Evolutionary conservation across 2,797 vertebrate genomes (phyloP).

Genomic region (Alca torda): DNA sequence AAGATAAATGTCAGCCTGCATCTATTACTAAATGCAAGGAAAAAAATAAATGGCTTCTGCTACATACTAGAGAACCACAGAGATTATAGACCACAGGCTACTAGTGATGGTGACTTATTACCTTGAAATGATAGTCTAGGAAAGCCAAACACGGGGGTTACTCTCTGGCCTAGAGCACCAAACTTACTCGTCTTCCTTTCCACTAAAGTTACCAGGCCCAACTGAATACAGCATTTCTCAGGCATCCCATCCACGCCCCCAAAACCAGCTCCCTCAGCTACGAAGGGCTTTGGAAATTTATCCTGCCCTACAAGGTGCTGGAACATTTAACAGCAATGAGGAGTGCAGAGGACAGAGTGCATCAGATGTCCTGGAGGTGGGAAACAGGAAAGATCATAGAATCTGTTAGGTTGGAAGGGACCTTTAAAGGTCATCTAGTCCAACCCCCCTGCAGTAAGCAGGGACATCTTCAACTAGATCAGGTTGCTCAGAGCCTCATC

Average conservation of each 20-base stretch:
- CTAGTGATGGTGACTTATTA: neutral
- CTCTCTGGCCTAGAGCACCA: neutral
- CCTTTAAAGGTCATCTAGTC: too few relatives aligned
- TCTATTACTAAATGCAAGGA: neutral
- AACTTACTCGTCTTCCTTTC: neutral
- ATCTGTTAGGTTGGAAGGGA: too few relatives aligned
- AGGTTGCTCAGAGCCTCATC: too few relatives aligned
- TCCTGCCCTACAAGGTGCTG: neutral
- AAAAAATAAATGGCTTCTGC: neutral
- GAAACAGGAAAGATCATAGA: neutral
- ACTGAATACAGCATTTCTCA: neutral
- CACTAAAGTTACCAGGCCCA: neutral
- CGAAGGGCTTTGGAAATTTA: neutral
- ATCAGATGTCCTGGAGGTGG: neutral
- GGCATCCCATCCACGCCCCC: fast-evolving
- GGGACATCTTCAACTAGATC: too few relatives aligned
- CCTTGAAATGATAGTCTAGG: neutral
- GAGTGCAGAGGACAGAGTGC: neutral
- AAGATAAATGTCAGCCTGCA: neutral
- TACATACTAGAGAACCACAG: neutral
- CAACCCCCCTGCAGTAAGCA: too few relatives aligned
- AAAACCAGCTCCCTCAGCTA: neutral
- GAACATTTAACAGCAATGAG: neutral
- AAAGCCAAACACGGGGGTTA: neutral
- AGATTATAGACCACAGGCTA: neutral